A percentile compares a stretch with the other conserved stretches of the same genome.
These are phyloP conservation scores for Leptopterna dolabrata DNA, from an alignment of 2,888 invertebrate genomes.

Conservation along the genomic window DNA sequence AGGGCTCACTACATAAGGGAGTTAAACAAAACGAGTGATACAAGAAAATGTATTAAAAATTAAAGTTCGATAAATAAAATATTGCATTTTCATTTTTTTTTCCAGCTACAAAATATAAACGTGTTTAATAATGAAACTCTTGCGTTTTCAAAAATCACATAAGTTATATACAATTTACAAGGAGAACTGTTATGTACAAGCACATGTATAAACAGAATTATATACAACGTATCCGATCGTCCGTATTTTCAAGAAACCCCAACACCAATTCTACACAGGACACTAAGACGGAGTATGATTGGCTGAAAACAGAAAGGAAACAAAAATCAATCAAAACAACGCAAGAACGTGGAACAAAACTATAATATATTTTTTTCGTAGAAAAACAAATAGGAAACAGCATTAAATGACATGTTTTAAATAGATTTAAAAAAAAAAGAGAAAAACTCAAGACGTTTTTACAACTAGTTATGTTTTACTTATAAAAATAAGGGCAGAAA, in stretches of 20 bases:
- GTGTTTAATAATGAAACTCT: background rate
- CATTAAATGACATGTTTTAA: background rate
- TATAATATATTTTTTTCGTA: background rate
- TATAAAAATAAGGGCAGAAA: conserved; percentile 35
- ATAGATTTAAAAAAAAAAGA: background rate
- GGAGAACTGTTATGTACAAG: background rate
- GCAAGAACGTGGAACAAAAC: background rate
- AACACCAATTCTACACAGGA: conserved; percentile 7
- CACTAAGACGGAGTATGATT: conserved; percentile 11
- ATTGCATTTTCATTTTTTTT: background rate
- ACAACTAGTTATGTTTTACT: background rate
- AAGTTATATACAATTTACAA: background rate
- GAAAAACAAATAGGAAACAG: background rate
- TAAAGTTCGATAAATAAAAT: background rate
- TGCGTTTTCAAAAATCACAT: background rate
- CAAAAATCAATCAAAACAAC: background rate
- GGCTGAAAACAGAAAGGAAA: background rate
- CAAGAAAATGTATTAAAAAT: background rate
- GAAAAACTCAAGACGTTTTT: background rate
- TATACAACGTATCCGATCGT: background rate
- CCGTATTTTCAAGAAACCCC: background rate
- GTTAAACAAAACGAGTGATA: background rate
- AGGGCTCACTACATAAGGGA: background rate
- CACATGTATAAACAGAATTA: background rate
- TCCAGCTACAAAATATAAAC: background rate